Evolutionary conservation across 1,140 invertebrate genomes (phyloP), one percentile per base, ranked within the genome.

Genomic region (Monochamus saltuarius): DNA sequence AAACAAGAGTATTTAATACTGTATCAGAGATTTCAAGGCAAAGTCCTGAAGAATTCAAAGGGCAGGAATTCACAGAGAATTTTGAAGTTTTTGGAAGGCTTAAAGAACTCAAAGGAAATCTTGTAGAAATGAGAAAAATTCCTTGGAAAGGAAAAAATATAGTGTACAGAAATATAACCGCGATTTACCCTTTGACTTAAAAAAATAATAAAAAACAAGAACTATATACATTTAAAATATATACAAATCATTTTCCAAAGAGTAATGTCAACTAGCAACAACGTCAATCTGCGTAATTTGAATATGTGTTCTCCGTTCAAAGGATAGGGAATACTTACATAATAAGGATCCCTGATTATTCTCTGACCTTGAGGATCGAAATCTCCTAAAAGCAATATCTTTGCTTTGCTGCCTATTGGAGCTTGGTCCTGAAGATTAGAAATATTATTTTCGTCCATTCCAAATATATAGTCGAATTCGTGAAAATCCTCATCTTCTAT

Each of bases 271-370:
- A 11, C n/a, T 40, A n/a, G n/a, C 6, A 40, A 40, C 14, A 0
- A 11, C 39, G 14, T 14, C 10, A 40, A 7, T n/a, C n/a, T n/a
- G 39, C n/a, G n/a, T 40, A 13, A 40, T 40, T 2, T 1, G n/a
- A 40, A 7, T 40, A 7, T 1, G 0, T 40, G 6, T 11, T 11
- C 14, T 13, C 1, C 11, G 11, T 40, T 38, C 37, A 38, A 38
- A 38, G n/a, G 37, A 38, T 8, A 38, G n/a, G 17, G 17, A 35
- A 66, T 64, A 78, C 82, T 79, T 78, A 88, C 91, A 83, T 92
- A 95, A 75, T 95, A 93, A 9, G 93, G 93, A 83, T 97, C 93
- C 73, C 87, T 80, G 67, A 97, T 93, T 67, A 91, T 89, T 53
- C 81, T 76, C 56, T 91, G 85, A 36, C 87, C 87, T 72, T 90